phyloP scores from a whole-genome alignment of 2,113 vertebrate genomes.

The Desmodus rotundus region DNA sequence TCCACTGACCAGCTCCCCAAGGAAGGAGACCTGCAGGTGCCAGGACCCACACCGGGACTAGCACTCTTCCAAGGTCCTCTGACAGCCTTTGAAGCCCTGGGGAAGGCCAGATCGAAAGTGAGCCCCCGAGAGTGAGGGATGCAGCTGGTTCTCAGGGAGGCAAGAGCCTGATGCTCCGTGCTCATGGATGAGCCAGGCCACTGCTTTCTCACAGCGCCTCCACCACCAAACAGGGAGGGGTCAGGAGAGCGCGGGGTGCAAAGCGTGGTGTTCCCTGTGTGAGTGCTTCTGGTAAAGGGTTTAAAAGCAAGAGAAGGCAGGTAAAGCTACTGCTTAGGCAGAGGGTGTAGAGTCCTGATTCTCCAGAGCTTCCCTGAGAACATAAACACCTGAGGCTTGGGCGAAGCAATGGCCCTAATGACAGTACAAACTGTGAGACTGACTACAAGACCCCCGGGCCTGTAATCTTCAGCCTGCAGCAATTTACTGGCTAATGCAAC shows the following conservation, averaged over 20 bases:
- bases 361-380: not conserved
- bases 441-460: no score
- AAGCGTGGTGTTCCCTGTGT: not conserved
- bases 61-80: not conserved
- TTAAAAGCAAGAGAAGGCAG: constrained; percentile 43
- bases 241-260: not conserved
- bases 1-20: not conserved
- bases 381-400: not conserved
- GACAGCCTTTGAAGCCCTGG: not conserved
- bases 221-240: constrained; percentile 9
- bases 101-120: constrained; percentile 40
- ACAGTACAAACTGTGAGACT: no score
- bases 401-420: not conserved
- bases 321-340: constrained; percentile 28
- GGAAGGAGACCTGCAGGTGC: not conserved
- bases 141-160: constrained; percentile 43
- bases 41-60: not conserved
- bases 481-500: no score
- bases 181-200: constrained; percentile 45
- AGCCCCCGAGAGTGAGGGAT: constrained; percentile 4
- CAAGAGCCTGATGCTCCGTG: not conserved
- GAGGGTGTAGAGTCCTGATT: not conserved
- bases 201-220: not conserved
- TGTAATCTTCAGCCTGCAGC: no score
- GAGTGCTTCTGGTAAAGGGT: constrained; percentile 36